Percentiles rank a stretch among this genome's conserved stretches.
Conservation (phyloP, 2,888 invertebrate genomes). For the Holacanthella duospinosa region DNA sequence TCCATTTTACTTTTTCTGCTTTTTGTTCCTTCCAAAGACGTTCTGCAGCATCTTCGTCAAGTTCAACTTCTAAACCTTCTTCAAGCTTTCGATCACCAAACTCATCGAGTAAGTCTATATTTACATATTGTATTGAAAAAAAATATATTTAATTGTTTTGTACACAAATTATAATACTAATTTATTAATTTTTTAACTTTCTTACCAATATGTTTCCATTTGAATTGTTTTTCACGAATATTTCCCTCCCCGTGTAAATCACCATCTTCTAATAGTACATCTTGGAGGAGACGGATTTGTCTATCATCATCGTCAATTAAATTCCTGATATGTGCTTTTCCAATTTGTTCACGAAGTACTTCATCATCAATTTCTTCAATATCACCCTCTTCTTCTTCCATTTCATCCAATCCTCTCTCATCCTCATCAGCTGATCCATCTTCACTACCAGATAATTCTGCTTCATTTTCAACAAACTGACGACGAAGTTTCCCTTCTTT, state of each 20-base stretch:
- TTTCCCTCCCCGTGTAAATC: constrained; percentile 67
- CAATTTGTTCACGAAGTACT: constrained; percentile 65
- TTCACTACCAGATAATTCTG: constrained; percentile 82
- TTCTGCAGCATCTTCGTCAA: constrained; percentile 56
- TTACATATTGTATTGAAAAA: neutral
- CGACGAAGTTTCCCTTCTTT: constrained; percentile 37
- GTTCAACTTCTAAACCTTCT: neutral
- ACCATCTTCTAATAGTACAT: constrained; percentile 77
- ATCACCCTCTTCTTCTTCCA: constrained; percentile 77
- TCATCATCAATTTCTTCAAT: constrained; percentile 69
- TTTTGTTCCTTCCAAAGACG: constrained; percentile 67
- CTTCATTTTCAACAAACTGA: constrained; percentile 80
- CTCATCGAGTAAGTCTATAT: neutral
- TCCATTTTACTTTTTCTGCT: constrained; percentile 66
- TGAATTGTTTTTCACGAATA: constrained; percentile 67
- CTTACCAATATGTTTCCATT: constrained; percentile 69
- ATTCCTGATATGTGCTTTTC: constrained; percentile 72
- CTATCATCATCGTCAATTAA: constrained; percentile 78
- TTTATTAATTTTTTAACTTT: no score
- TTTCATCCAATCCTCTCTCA: constrained; percentile 62
- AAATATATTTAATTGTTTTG: no score
- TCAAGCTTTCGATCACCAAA: neutral
- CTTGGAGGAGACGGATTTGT: constrained; percentile 71
- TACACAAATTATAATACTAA: no score
- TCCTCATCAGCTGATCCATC: constrained; percentile 83